Evolutionary conservation across 2,797 vertebrate genomes (phyloP), one percentile per base, ranked within the genome.

Genomic region (Leptoclinus maculatus): DNA sequence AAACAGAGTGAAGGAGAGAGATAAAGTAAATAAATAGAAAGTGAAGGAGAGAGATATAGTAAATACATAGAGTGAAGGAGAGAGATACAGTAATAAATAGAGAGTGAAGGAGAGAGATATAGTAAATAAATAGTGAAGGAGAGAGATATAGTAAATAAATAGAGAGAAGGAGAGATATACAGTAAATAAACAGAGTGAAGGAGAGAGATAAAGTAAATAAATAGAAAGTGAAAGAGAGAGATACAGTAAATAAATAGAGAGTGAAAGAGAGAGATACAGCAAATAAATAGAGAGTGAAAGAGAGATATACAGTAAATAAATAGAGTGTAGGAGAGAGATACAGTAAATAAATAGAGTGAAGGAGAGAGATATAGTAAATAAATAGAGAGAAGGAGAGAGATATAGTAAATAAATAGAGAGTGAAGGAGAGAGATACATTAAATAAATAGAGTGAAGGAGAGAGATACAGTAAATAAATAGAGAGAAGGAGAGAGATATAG

Each of bases 231-330:
- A 41, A 41, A 3, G 13, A 41, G 39, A 41, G 39, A 41, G 13
- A 41, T 12, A 41, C 4, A 41, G 13, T 5, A 41, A 4, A 41
- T 16, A 14, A 8, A 36, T 39, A 51, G 21, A 41, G 34, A 36
- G 41, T 21, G 56, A 19, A 29, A 13, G 58, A 23, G 11, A 23
- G 21, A 27, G 5, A 51, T 36, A 54, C 14, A 72, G 62, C 36
- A 70, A 36, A 57, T 60, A 68, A 69, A 60, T 39, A 36, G 34
- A 41, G 12, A 36, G 45, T 36, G n/a, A 63, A 63, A 25, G 19
- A 17, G 8, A 16, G 23, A 53, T 2, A 51, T 36, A 54, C 19
- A 69, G 62, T 43, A 70, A 36, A 57, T 59, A 68, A 49, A 34
- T 34, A 43, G 12, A 36, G 45, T 36, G n/a, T 56, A 63, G 34